Percentiles rank a stretch among this genome's conserved stretches.
These are phyloP conservation scores for Harpagoxenus sublaevis DNA, from an alignment of 2,888 invertebrate genomes.

Conservation along the genomic window DNA sequence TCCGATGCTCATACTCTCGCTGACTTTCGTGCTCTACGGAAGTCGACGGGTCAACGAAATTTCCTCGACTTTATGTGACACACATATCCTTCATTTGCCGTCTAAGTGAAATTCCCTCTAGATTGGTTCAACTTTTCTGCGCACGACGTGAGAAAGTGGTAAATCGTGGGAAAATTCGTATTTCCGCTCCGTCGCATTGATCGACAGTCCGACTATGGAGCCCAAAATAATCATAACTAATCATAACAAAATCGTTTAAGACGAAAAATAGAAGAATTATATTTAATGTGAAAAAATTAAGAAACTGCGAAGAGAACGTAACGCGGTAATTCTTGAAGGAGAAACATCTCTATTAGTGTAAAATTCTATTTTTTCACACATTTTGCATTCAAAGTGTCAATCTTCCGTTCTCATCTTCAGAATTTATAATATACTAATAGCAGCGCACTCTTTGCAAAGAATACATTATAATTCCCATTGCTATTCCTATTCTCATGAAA, in stretches of 20 bases:
- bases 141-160: constrained; percentile 8
- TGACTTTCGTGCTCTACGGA: not conserved
- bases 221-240: not conserved
- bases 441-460: not conserved
- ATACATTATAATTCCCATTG: not conserved
- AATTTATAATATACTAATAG: not conserved
- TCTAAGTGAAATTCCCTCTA: constrained; percentile 23
- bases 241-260: not conserved
- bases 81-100: constrained; percentile 1
- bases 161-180: constrained; percentile 20
- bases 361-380: not conserved
- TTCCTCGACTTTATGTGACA: constrained; percentile 22
- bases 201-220: not conserved
- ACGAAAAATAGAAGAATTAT: not conserved
- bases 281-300: not conserved
- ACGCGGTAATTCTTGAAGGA: not conserved
- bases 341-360: not conserved
- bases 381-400: not conserved
- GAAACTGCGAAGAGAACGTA: not conserved
- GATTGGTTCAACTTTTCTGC: constrained; percentile 8
- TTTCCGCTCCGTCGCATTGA: not conserved
- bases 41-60: constrained; percentile 1
- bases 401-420: not conserved
- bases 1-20: not conserved
- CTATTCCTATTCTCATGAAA: not conserved